phyloP scores from a whole-genome alignment of 2,797 vertebrate species.

The Sebastes matsubarae region DNA sequence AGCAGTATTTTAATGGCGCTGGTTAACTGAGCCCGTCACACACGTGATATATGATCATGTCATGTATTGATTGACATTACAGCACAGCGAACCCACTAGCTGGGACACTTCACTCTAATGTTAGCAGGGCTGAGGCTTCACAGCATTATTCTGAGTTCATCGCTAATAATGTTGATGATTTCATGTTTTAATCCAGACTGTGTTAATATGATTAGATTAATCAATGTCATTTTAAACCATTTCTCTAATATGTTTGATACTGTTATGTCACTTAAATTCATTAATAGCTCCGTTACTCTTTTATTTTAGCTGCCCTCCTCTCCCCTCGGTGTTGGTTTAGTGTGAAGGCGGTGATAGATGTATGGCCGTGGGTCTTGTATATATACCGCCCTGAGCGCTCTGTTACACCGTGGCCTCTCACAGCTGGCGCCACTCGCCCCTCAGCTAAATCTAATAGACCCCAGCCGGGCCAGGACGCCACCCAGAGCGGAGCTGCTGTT shows the following conservation, averaged over 20 bases:
- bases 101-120: rapidly evolving
- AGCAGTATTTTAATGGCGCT: slow-evolving; percentile 12
- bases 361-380: not conserved
- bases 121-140: not conserved
- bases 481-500: slow-evolving; percentile 39
- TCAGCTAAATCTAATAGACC: slow-evolving; percentile 32
- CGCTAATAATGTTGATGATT: not conserved
- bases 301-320: not conserved
- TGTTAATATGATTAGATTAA: not conserved
- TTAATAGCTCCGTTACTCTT: not conserved
- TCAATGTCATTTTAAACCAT: not conserved
- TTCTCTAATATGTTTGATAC: not conserved
- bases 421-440: slow-evolving; percentile 59
- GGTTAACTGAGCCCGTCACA: not conserved
- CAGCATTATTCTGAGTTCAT: not conserved
- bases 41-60: slow-evolving; percentile 2
- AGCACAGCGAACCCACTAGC: not conserved
- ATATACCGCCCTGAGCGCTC: slow-evolving; percentile 30
- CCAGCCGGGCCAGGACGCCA: slow-evolving; percentile 10
- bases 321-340: not conserved
- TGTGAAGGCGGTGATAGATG: slow-evolving; percentile 40
- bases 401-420: slow-evolving; percentile 35
- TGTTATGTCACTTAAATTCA: not conserved
- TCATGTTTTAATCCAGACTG: slow-evolving; percentile 5
- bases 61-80: slow-evolving; percentile 22